Evolutionary conservation across 2,113 vertebrate species (phyloP).

Genomic region (Bufo gargarizans): DNA sequence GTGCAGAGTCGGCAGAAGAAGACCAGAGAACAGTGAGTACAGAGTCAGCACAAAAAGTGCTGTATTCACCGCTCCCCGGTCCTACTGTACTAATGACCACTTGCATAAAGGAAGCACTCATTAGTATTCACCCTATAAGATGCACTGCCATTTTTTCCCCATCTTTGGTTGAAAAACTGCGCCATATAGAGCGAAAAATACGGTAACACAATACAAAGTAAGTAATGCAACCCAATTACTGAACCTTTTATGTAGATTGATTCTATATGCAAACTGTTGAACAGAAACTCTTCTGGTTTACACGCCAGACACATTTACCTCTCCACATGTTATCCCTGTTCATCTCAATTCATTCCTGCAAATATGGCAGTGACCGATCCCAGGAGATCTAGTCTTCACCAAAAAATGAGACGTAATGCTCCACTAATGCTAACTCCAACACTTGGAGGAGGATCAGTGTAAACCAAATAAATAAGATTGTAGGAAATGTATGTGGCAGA

Average conservation of each 20-base stretch:
- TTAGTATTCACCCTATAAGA: no score
- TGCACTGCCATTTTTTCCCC: no score
- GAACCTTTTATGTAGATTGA: not conserved
- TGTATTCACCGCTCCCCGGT: no score
- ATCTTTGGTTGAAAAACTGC: no score
- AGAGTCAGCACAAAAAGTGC: no score
- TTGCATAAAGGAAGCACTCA: no score
- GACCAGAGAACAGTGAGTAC: no score
- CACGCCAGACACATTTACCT: not conserved
- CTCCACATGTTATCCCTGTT: not conserved
- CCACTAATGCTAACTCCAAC: not conserved
- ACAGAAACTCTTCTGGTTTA: not conserved
- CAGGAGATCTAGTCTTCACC: not conserved
- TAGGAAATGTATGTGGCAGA: not conserved
- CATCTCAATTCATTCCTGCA: not conserved
- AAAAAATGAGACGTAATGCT: not conserved
- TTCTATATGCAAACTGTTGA: not conserved
- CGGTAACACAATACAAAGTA: not conserved
- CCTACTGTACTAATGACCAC: no score
- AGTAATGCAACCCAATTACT: not conserved
- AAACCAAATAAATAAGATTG: not conserved
- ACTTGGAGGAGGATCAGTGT: not conserved
- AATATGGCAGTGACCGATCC: not conserved
- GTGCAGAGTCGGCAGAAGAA: no score
- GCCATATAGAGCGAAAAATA: no score